Evolutionary conservation across 2,888 invertebrate species (phyloP).

Genomic region (Tethea ocularis): DNA sequence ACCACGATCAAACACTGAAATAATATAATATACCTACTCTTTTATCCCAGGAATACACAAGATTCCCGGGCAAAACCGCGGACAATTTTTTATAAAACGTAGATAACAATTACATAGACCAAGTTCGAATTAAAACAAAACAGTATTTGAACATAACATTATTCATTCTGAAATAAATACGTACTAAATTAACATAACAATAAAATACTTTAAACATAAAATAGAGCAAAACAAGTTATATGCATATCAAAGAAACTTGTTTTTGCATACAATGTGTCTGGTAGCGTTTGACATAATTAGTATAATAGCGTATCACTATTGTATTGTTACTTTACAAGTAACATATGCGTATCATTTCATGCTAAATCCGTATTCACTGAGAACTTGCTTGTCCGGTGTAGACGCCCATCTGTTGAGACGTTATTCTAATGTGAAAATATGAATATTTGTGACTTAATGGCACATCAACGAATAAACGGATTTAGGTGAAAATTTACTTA

Average conservation of each 20-base stretch:
- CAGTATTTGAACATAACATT: background rate
- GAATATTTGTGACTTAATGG: too few species aligned
- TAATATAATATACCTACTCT: too few species aligned
- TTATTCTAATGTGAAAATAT: too few species aligned
- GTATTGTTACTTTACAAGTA: constrained; percentile 2
- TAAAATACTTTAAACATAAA: background rate
- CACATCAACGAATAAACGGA: too few species aligned
- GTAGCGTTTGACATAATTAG: background rate
- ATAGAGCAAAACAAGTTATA: background rate
- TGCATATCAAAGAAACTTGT: constrained; percentile 3
- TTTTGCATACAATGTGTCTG: background rate
- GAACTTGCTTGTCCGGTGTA: background rate
- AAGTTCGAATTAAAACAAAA: background rate
- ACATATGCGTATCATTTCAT: background rate
- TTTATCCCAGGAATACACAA: too few species aligned
- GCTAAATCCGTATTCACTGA: background rate
- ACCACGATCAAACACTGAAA: too few species aligned
- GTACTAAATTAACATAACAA: background rate
- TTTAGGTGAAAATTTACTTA: too few species aligned
- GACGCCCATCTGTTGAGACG: background rate
- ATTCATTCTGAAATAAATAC: background rate
- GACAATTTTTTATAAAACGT: too few species aligned
- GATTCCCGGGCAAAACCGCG: too few species aligned
- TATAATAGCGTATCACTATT: background rate
- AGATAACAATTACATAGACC: background rate